Evolutionary conservation across 2,797 vertebrate species (phyloP).

Genomic region (Corythornis leucogaster): DNA sequence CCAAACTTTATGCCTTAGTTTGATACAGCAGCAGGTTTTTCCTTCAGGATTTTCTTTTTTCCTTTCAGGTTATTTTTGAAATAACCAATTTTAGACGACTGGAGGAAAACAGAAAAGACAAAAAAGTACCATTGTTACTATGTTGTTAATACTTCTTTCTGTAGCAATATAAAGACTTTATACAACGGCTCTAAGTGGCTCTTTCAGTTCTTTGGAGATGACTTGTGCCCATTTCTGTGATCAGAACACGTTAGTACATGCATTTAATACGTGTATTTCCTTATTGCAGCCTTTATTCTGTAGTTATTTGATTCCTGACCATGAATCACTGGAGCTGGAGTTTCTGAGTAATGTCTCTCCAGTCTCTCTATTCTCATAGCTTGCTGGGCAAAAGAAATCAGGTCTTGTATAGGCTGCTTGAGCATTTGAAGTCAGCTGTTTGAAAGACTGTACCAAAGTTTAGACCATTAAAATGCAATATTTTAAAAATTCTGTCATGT

Average conservation of each 20-base stretch:
- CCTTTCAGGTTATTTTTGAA: background rate
- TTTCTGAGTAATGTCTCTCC: constrained; percentile 49
- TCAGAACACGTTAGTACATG: background rate
- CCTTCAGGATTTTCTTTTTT: background rate
- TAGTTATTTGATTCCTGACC: background rate
- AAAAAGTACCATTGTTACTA: fast-evolving
- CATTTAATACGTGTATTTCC: background rate
- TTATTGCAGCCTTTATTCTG: constrained; percentile 6
- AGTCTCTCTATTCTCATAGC: background rate
- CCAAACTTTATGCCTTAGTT: background rate
- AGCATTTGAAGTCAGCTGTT: constrained; percentile 24
- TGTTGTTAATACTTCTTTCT: background rate
- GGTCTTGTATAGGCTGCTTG: background rate
- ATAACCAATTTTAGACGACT: background rate
- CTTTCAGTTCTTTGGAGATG: background rate
- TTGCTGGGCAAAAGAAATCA: background rate
- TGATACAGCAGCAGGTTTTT: fast-evolving
- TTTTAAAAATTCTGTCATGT: constrained; percentile 22
- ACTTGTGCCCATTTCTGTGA: background rate
- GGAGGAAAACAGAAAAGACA: background rate
- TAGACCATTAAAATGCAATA: constrained; percentile 45
- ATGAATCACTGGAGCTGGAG: constrained; percentile 43
- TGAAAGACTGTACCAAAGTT: background rate
- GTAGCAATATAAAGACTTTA: background rate
- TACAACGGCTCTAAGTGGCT: background rate